These are phyloP conservation scores for Pseudocheirus occidentalis DNA, from an alignment of 2,797 vertebrate species.

Conservation along the genomic window DNA sequence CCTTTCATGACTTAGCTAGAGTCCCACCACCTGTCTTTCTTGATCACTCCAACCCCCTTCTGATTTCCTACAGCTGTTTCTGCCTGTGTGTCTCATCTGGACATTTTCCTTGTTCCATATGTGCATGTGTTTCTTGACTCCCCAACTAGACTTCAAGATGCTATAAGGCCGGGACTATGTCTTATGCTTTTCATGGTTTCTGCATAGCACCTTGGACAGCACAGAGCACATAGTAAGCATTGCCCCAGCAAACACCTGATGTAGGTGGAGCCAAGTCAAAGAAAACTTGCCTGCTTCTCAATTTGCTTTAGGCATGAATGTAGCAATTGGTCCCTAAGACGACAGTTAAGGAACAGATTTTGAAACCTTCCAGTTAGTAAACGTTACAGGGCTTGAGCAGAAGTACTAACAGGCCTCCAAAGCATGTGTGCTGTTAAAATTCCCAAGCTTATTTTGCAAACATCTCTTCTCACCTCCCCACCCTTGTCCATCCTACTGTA, in stretches of 20 bases:
- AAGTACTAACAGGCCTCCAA: neutral
- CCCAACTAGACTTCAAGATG: neutral
- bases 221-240: neutral
- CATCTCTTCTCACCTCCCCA: neutral
- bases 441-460: neutral
- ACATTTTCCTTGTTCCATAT: neutral
- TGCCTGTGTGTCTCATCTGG: neutral
- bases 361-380: neutral
- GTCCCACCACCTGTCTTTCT: neutral
- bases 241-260: neutral
- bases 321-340: neutral
- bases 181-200: neutral
- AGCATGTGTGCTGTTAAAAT: neutral
- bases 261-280: neutral
- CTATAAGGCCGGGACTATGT: neutral
- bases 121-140: neutral
- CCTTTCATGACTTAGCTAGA: neutral
- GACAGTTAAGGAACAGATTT: neutral
- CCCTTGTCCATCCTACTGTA: neutral
- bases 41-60: neutral
- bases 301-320: neutral
- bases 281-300: neutral
- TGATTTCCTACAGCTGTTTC: neutral
- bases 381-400: neutral
- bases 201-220: neutral